Evolutionary conservation across 2,888 invertebrate genomes (phyloP), one percentile per base, ranked within the genome.

Genomic region (Odontocolon sp.): DNA sequence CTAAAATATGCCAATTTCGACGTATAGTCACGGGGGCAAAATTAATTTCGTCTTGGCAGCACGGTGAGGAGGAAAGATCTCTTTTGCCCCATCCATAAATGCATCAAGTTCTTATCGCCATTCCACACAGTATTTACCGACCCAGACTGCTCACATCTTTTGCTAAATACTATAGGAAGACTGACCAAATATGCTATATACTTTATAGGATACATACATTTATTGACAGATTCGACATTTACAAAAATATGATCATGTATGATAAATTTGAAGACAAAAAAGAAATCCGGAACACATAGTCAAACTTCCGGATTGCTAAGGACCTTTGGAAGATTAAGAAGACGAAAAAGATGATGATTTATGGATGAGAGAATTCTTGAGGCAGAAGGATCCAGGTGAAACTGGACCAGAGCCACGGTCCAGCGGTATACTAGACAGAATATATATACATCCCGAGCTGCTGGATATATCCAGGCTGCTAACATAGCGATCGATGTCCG

Each of bases 1-100:
- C 87, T 88, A 87, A 88, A 87, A 87, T 88, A 88, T 87, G 84
- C 85, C 82, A 83, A 81, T 82, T 79, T 81, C 80, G 79, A n/a
- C 1, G 79, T 76, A 61, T 57, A 54, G 66, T 70, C 66, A 61
- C 54, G 63, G 57, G 66, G 63, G 80, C 79, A 77, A 86, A 87
- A 89, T 88, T 89, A 87, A 88, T 88, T 88, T 82, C 79, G 80
- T 82, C 83, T 86, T 86, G 87, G 85, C 86, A 86, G 83, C 78
- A 78, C 77, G 52, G 64, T 64, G 38, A 33, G 21, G 26, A 11
- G 26, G n/a, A 42, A 42, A 26, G 68, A 54, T 70, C 71, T 66
- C 72, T 54, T 36, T 50, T 38, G 68, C 69, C 56, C 80, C 85
- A 87, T 89, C 87, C 88, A 88, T 88, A 87, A 87, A 88, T 87